Percentiles rank a stretch among this genome's conserved stretches.
Conservation (phyloP, 2,797 vertebrate species). For the Okamejei kenojei region DNA sequence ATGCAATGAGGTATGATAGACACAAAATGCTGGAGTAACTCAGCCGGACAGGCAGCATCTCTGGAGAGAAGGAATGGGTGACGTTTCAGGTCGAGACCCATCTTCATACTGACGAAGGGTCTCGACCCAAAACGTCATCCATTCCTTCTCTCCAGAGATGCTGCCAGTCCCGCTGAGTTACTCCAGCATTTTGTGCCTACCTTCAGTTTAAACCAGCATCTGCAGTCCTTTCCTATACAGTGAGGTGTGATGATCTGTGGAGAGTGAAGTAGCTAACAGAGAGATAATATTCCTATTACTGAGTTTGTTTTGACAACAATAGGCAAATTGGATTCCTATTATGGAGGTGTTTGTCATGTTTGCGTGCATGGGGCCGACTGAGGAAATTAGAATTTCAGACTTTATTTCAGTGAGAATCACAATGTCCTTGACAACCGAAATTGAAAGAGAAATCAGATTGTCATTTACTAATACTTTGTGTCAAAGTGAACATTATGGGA, state of each 20-base stretch:
- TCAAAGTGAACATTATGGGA: neutral
- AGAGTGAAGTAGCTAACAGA: neutral
- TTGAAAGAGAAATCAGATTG: neutral
- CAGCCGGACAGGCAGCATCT: no score
- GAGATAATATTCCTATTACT: neutral
- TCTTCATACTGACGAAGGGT: no score
- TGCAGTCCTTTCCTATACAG: neutral
- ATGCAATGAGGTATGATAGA: no score
- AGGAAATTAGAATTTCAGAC: neutral
- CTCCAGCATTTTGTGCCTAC: no score
- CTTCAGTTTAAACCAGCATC: no score
- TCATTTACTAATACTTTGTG: neutral
- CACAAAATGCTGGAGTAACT: no score
- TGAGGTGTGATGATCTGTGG: neutral
- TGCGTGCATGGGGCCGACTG: neutral
- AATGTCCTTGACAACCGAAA: slow-evolving; percentile 7
- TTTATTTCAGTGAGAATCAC: neutral
- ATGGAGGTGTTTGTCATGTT: neutral
- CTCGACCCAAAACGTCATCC: no score
- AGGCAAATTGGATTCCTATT: neutral
- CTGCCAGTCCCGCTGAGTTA: no score
- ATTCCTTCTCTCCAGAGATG: no score
- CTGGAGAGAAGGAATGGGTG: no score
- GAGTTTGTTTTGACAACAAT: neutral
- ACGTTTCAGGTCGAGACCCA: no score